A percentile compares a stretch with the other conserved stretches of the same genome.
Conservation (phyloP, 2,888 invertebrate species). For the Hedychridium roseum region DNA sequence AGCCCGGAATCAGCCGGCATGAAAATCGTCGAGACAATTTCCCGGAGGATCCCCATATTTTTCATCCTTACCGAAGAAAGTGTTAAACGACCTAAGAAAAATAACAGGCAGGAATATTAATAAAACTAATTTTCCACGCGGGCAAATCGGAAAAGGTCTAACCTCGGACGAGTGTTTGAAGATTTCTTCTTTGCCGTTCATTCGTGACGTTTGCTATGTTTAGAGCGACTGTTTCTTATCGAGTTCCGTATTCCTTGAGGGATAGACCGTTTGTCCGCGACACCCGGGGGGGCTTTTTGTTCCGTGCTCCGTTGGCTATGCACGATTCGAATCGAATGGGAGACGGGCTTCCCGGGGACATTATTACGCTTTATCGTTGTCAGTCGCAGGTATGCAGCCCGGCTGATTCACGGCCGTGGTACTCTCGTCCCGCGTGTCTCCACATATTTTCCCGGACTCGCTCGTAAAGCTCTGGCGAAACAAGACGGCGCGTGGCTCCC, state of each 20-base stretch:
- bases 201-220: too few relatives aligned
- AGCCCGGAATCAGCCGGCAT: constrained; percentile 10
- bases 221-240: too few relatives aligned
- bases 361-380: constrained; percentile 23
- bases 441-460: constrained; percentile 16
- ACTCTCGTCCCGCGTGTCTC: constrained; percentile 17
- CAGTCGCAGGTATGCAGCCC: constrained; percentile 1
- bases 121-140: too few relatives aligned
- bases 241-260: too few relatives aligned
- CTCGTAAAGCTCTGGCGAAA: constrained; percentile 5
- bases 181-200: too few relatives aligned
- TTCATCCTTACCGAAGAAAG: too few relatives aligned
- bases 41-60: constrained; percentile 3
- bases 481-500: constrained; percentile 24
- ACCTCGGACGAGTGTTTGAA: too few relatives aligned
- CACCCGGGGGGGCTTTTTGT: too few relatives aligned
- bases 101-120: too few relatives aligned
- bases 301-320: neutral
- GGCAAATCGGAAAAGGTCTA: too few relatives aligned
- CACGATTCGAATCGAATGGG: constrained; percentile 5
- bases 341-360: constrained; percentile 9
- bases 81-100: too few relatives aligned
- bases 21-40: constrained; percentile 19
- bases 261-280: too few relatives aligned
- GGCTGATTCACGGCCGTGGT: constrained; percentile 22